Percentiles rank a stretch among this genome's conserved stretches.
These are phyloP conservation scores for Tipula unca DNA, from an alignment of 2,888 invertebrate species.

Conservation along the genomic window DNA sequence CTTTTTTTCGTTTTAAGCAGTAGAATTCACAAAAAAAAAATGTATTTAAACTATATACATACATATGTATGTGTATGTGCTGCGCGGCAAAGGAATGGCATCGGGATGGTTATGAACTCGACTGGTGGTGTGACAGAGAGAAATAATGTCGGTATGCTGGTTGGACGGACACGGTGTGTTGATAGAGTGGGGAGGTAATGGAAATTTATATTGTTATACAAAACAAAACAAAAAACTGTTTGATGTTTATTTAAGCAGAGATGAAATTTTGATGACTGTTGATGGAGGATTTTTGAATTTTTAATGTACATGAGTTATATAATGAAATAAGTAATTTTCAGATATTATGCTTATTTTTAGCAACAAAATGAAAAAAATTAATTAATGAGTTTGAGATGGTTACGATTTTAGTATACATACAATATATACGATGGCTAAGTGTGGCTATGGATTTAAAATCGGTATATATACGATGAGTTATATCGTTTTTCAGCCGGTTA, in stretches of 20 bases:
- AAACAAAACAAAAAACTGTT: neutral
- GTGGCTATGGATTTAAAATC: neutral
- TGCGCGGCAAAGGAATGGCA: neutral
- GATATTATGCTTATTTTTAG: neutral
- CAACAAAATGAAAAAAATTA: neutral
- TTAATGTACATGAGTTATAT: neutral
- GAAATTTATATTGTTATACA: neutral
- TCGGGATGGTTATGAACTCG: neutral
- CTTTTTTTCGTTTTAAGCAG: neutral
- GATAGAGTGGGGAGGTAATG: neutral
- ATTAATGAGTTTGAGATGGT: neutral
- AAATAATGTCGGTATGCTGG: neutral
- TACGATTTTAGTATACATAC: neutral
- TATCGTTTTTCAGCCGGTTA: neutral
- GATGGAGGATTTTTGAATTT: neutral
- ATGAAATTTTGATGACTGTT: neutral
- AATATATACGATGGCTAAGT: neutral
- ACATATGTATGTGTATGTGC: neutral
- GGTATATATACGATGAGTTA: neutral
- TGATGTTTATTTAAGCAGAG: constrained; percentile 14
- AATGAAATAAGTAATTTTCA: neutral
- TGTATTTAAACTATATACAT: neutral
- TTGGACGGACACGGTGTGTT: too few relatives aligned
- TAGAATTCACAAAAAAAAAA: neutral
- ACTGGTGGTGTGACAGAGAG: neutral